phyloP scores from a whole-genome alignment of 2,888 invertebrate species.

The Schizaphis graminum region DNA sequence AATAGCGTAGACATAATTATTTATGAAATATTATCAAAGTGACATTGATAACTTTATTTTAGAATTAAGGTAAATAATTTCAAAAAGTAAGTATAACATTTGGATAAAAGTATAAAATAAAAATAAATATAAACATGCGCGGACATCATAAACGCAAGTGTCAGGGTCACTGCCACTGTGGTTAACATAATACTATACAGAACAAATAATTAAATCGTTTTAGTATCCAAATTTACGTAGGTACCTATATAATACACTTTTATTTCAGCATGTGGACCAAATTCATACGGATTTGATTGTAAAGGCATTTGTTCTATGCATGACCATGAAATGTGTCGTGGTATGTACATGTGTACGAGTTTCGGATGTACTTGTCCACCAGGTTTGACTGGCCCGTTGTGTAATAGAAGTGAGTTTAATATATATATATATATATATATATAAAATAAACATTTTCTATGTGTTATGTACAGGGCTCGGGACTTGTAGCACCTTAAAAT shows the following conservation, averaged over 20 bases:
- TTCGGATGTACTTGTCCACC: slow-evolving; percentile 16
- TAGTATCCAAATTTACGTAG: neutral
- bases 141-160: too few relatives aligned
- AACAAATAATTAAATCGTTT: neutral
- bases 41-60: neutral
- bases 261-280: slow-evolving; percentile 17
- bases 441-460: too few relatives aligned
- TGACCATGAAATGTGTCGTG: neutral
- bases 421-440: too few relatives aligned
- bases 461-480: too few relatives aligned
- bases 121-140: too few relatives aligned
- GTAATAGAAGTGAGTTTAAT: neutral
- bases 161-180: too few relatives aligned
- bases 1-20: neutral
- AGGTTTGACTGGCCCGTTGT: neutral
- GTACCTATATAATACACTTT: neutral
- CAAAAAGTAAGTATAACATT: too few relatives aligned
- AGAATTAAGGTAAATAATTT: neutral
- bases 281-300: slow-evolving; percentile 21
- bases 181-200: neutral
- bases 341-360: slow-evolving; percentile 33
- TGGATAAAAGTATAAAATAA: neutral
- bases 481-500: too few relatives aligned
- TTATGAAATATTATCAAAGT: neutral
- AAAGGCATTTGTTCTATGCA: slow-evolving; percentile 22